Conservation (phyloP, 2,113 vertebrate genomes). For the human (Homo sapiens) region DNA sequence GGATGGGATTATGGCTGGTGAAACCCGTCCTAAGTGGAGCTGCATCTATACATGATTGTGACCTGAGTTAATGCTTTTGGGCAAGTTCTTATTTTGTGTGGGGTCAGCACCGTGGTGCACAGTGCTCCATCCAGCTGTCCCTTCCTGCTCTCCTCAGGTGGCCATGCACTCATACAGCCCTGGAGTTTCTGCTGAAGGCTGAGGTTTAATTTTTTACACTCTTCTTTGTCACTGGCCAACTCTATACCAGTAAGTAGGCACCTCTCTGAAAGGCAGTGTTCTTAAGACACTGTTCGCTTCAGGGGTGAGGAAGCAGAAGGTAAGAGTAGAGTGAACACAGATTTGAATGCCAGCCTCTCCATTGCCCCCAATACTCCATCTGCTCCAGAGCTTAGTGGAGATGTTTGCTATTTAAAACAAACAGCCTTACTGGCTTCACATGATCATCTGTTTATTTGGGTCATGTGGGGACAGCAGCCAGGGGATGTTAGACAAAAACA, state of each 20-base stretch:
- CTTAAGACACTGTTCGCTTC: constrained; percentile 18
- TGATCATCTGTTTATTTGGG: constrained; percentile 78
- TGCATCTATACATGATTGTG: neutral
- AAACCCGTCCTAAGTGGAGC: neutral
- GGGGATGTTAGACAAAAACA: constrained; percentile 63
- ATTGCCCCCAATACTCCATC: constrained; percentile 67
- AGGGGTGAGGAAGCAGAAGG: neutral
- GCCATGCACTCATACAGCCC: neutral
- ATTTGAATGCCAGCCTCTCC: constrained; percentile 20
- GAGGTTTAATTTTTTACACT: neutral
- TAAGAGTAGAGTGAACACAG: constrained; percentile 23
- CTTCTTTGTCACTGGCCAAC: neutral
- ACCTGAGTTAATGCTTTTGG: neutral
- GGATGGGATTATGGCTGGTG: neutral
- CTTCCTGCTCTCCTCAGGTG: neutral
- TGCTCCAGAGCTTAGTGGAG: constrained; percentile 71
- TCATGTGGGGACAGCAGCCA: constrained; percentile 75
- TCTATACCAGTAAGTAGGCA: constrained; percentile 4
- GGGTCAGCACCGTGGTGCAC: neutral
- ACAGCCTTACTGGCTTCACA: constrained; percentile 71
- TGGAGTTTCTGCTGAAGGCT: neutral
- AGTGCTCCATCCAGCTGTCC: neutral
- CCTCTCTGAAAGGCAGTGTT: neutral
- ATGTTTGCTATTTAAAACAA: constrained; percentile 79
- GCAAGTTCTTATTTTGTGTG: neutral